A percentile compares a stretch with the other conserved stretches of the same genome.
Evolutionary conservation across 2,888 invertebrate species (phyloP).

Genomic region (Parnassius glacialis): DNA sequence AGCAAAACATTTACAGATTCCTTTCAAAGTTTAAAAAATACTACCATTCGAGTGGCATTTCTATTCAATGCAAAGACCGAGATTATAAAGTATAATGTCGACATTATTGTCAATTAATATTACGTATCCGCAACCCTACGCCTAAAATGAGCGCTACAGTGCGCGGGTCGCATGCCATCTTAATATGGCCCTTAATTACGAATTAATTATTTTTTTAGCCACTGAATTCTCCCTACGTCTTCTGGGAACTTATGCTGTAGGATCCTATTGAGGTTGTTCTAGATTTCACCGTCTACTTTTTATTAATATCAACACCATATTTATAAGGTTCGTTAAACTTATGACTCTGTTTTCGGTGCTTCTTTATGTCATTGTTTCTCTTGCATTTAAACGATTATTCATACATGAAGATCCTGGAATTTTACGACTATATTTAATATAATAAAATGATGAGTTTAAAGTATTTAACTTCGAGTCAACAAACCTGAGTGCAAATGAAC

Average conservation of each 20-base stretch:
- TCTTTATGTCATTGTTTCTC: constrained; percentile 27
- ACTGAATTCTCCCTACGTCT: constrained; percentile 58
- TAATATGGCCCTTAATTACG: constrained; percentile 76
- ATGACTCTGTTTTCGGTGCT: constrained; percentile 23
- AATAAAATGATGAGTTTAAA: constrained; percentile 16
- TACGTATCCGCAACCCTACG: constrained; percentile 45
- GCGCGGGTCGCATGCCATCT: constrained; percentile 48
- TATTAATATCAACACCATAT: constrained; percentile 34
- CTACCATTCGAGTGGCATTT: neutral
- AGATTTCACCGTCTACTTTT: constrained; percentile 43
- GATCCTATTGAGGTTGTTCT: constrained; percentile 39
- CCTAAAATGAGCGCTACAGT: constrained; percentile 58
- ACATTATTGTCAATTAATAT: constrained; percentile 32
- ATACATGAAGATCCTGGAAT: constrained; percentile 24
- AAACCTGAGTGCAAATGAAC: too few relatives aligned
- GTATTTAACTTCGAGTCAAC: neutral
- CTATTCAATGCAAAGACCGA: constrained; percentile 15
- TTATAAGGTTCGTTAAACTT: constrained; percentile 36
- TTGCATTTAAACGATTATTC: constrained; percentile 14
- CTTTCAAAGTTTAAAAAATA: neutral
- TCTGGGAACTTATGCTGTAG: constrained; percentile 53
- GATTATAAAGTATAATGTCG: constrained; percentile 20
- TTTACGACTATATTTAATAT: constrained; percentile 26
- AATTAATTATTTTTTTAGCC: constrained; percentile 75
- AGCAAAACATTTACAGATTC: neutral